Evolutionary conservation across 2,113 vertebrate species (phyloP).

Genomic region (Calonectris borealis): DNA sequence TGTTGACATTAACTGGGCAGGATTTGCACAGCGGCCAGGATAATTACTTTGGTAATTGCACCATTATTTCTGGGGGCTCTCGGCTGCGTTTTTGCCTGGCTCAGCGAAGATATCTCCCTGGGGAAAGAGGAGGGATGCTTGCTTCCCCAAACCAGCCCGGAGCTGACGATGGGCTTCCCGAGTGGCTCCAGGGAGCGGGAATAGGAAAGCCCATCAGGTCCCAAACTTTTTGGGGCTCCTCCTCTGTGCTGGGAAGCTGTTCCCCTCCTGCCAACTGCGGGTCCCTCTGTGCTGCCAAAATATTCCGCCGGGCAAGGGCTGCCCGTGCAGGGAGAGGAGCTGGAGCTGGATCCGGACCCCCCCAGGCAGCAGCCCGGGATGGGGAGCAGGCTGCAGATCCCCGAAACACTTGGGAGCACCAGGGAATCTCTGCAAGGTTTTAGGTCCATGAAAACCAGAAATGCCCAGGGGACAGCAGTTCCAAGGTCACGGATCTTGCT

Average conservation of each 20-base stretch:
- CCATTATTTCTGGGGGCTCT: not conserved
- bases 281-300: not conserved
- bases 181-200: not conserved
- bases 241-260: not conserved
- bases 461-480: not conserved
- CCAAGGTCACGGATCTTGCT: not conserved
- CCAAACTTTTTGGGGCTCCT: not conserved
- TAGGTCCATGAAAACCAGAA: not conserved
- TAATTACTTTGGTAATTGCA: constrained; percentile 11
- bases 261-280: not conserved
- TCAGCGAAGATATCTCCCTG: not conserved
- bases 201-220: not conserved
- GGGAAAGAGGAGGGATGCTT: not conserved
- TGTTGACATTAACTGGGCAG: not conserved
- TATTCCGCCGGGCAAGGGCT: not conserved
- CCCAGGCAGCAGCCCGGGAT: rapidly evolving
- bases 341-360: not conserved
- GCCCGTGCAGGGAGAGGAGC: not conserved
- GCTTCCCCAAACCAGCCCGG: not conserved
- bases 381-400: not conserved
- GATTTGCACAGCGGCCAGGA: not conserved
- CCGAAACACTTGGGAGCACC: not conserved
- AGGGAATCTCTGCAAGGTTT: not conserved
- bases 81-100: not conserved
- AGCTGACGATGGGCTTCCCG: not conserved